Percentiles rank a stretch among this genome's conserved stretches.
These are phyloP conservation scores for Hydropotes inermis DNA, from an alignment of 2,113 vertebrate species.

Conservation along the genomic window DNA sequence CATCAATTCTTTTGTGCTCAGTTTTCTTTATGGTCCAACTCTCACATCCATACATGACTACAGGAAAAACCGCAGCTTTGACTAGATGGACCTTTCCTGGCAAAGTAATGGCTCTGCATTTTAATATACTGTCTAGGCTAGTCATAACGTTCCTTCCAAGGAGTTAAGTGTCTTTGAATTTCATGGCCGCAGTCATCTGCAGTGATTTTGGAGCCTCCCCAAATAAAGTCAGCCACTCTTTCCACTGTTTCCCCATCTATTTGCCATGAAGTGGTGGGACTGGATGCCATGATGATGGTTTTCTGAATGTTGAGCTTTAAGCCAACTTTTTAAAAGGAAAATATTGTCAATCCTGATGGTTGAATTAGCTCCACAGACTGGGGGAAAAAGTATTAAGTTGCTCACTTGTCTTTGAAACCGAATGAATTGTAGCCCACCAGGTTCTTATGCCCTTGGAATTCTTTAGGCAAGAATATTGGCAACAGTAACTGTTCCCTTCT, in stretches of 20 bases:
- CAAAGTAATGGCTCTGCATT: background rate
- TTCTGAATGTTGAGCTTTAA: background rate
- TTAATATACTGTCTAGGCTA: background rate
- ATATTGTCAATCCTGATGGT: background rate
- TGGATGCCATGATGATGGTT: background rate
- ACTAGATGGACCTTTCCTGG: background rate
- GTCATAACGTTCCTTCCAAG: background rate
- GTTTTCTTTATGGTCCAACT: background rate
- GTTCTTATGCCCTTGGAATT: background rate
- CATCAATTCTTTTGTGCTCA: background rate
- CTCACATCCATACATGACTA: background rate
- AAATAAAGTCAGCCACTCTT: background rate
- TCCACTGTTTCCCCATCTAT: background rate
- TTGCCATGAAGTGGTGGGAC: background rate
- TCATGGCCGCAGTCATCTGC: background rate
- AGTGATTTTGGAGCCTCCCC: background rate
- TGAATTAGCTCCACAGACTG: background rate
- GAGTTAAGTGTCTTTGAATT: background rate
- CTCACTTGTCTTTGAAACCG: background rate
- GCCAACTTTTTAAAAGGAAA: background rate
- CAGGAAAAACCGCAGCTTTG: background rate
- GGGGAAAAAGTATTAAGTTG: background rate
- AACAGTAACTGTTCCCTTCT: background rate
- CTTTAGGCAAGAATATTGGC: background rate
- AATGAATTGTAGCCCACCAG: background rate